A percentile compares a stretch with the other conserved stretches of the same genome.
Evolutionary conservation across 2,797 vertebrate genomes (phyloP).

Genomic region (Semotilus atromaculatus): DNA sequence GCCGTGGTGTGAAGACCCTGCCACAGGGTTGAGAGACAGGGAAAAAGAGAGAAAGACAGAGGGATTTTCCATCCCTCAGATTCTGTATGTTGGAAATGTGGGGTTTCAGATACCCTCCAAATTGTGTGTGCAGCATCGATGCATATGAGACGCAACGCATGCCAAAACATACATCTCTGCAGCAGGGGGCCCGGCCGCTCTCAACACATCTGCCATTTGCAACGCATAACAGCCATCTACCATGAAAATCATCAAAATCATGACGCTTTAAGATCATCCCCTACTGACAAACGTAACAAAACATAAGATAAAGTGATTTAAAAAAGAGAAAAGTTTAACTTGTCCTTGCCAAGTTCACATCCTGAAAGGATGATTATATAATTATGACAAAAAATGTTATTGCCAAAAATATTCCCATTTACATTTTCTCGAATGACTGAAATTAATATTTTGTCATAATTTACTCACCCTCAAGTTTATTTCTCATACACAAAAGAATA

Average conservation of each 20-base stretch:
- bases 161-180: constrained; percentile 57
- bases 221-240: constrained; percentile 70
- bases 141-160: constrained; percentile 47
- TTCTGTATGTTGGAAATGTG: constrained; percentile 43
- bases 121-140: constrained; percentile 43
- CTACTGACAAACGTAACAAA: constrained; percentile 23
- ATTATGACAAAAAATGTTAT: background rate
- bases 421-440: background rate
- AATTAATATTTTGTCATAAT: too few species aligned
- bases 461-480: too few species aligned
- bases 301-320: background rate
- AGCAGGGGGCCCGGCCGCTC: constrained; percentile 34
- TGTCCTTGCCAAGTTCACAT: background rate
- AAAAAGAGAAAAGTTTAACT: background rate
- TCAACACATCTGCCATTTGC: constrained; percentile 57
- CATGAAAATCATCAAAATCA: constrained; percentile 65
- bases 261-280: constrained; percentile 11
- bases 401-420: background rate
- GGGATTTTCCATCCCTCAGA: constrained; percentile 47
- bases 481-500: too few species aligned
- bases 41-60: constrained; percentile 15
- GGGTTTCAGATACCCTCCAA: constrained; percentile 41
- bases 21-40: constrained; percentile 14
- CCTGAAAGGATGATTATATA: background rate
- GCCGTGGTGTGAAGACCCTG: constrained; percentile 45